phyloP scores from a whole-genome alignment of 2,888 invertebrate species.

The Oligia strigilis region DNA sequence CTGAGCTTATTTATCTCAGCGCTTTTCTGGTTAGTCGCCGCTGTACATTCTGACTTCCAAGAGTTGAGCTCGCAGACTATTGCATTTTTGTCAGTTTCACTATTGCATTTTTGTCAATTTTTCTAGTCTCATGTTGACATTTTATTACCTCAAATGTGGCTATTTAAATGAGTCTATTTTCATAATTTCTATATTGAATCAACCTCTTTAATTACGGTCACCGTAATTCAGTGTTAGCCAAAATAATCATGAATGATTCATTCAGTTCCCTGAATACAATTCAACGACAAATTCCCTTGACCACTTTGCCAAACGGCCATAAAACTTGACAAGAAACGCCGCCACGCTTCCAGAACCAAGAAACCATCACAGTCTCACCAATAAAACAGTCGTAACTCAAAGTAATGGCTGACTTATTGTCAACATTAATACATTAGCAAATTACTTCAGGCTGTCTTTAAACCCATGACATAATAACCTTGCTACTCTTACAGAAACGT shows the following conservation, averaged over 20 bases:
- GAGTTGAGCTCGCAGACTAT: too few species aligned
- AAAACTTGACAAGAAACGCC: conserved; percentile 8
- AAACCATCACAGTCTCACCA: conserved; percentile 13
- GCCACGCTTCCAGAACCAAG: neutral
- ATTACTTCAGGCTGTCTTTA: conserved; percentile 35
- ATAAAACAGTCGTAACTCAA: conserved; percentile 50
- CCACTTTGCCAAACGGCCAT: conserved; percentile 31
- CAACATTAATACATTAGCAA: conserved; percentile 25
- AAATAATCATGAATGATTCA: conserved; percentile 11
- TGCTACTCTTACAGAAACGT: conserved; percentile 2
- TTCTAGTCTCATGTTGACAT: neutral
- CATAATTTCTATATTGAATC: conserved; percentile 16
- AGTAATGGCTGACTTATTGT: conserved; percentile 46
- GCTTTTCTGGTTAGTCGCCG: neutral
- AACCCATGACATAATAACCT: conserved; percentile 25
- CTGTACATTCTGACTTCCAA: neutral
- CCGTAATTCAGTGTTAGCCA: neutral
- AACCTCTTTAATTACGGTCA: neutral
- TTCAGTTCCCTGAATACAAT: conserved; percentile 30
- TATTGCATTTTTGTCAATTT: neutral
- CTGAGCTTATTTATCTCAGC: too few species aligned
- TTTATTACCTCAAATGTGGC: neutral
- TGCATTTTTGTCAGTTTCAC: neutral
- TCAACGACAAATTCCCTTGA: conserved; percentile 37
- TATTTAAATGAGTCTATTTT: neutral